Base-by-base conservation (phyloP, 2,113 vertebrate genomes). In the Paratilapia polleni region DNA sequence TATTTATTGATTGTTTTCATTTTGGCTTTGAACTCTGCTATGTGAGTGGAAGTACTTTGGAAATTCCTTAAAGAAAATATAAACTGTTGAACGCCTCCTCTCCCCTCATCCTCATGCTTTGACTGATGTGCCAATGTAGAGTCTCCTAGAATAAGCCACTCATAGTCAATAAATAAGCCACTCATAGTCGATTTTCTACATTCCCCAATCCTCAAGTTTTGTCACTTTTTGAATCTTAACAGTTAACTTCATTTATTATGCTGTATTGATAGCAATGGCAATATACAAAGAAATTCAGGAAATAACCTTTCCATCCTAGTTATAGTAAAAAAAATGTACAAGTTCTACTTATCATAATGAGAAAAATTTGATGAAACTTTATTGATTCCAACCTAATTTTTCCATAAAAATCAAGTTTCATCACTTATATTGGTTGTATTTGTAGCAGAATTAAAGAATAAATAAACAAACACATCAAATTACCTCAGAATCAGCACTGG, bases 341-440 rank as follows among this genome's bases (percentile, higher is more conserved):
- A 75, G 59, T 80, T 24, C 63, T 41, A 31, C 24, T 20, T 57
- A 49, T 38, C 1, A 2, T 84, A 58, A 89, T 31, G 87, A 88
- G 13, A 47, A 47, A 47, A 36, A 36, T 5, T 6, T 36, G 5
- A 60, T n/a, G n/a, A n/a, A n/a, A n/a, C n/a, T n/a, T n/a, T n/a
- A n/a, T 62, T 24, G 12, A 12, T 31, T 31, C 28, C 28, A 77
- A 60, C 60, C 28, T 52, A 76, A 83, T 76, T 76, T 78, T 56
- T 34, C 41, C 4, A 11, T 49, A 6, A 28, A n/a, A 73, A 81
- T 79, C 60, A 64, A 60, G 15, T 43, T 73, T 76, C 7, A 75
- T 31, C 43, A 52, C 57, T 75, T 64, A 17, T 15, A 36, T 3
- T 75, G 49, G 28, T 31, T 74, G 36, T 61, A 19, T 83, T 66